Evolutionary conservation across 2,797 vertebrate genomes (phyloP).

Genomic region (Danionella dracula): DNA sequence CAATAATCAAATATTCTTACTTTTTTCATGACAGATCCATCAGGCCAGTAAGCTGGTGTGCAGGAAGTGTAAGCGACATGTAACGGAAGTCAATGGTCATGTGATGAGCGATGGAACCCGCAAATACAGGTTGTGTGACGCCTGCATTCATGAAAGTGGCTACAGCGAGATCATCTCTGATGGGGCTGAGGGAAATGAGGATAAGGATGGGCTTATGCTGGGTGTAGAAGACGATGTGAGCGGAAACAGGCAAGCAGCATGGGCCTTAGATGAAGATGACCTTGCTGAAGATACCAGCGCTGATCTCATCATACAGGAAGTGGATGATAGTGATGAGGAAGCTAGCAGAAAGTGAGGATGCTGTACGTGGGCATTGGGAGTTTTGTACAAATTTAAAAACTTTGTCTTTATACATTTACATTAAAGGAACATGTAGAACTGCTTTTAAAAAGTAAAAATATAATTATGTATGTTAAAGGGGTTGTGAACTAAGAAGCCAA

Average conservation of each 20-base stretch:
- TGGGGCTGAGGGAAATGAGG: conserved; percentile 50
- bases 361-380: background rate
- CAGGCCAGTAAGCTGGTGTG: conserved; percentile 95
- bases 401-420: conserved; percentile 26
- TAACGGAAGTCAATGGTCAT: conserved; percentile 86
- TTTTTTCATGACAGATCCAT: conserved; percentile 85
- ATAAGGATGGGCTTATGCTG: conserved; percentile 73
- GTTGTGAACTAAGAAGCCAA: too few species aligned
- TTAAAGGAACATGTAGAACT: conserved; percentile 35
- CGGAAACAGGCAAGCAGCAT: conserved; percentile 79
- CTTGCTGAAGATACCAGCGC: conserved; percentile 87
- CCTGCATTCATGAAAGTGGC: conserved; percentile 87
- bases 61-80: conserved; percentile 91
- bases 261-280: conserved; percentile 76
- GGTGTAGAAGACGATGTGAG: conserved; percentile 79
- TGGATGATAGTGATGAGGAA: conserved; percentile 92
- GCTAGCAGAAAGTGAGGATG: conserved; percentile 62
- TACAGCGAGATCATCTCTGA: conserved; percentile 82
- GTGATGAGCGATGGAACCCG: conserved; percentile 91
- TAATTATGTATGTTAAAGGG: conserved; percentile 16
- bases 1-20: too few species aligned
- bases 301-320: conserved; percentile 92
- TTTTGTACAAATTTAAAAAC: conserved; percentile 2
- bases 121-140: conserved; percentile 87
- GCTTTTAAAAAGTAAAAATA: conserved; percentile 25